Conservation (phyloP, 2,888 invertebrate genomes). For the Strigamia crassipes region DNA sequence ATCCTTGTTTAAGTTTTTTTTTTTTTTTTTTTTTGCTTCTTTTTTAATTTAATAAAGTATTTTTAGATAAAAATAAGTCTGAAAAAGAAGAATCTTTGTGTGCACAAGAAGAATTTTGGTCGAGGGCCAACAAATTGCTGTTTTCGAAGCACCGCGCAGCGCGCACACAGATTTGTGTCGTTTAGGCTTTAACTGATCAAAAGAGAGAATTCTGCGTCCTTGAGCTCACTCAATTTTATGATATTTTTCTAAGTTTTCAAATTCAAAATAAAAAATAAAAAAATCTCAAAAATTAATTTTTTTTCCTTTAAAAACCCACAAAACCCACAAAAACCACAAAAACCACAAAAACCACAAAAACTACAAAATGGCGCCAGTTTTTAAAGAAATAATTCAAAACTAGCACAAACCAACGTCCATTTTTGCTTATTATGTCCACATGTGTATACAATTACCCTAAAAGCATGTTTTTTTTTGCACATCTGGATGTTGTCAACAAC, state of each 20-base stretch:
- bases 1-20: neutral
- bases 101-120: neutral
- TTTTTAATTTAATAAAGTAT: neutral
- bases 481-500: neutral
- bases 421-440: no score
- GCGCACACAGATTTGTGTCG: neutral
- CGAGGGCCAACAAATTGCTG: neutral
- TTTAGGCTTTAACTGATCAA: conserved; percentile 8
- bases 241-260: neutral
- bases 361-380: neutral
- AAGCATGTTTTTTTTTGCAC: no score
- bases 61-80: neutral
- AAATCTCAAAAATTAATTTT: neutral
- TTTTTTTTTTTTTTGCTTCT: neutral
- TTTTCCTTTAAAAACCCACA: neutral
- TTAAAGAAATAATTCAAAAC: no score
- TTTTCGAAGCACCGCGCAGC: conserved; percentile 18
- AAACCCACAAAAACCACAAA: neutral
- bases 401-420: no score
- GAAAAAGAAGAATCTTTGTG: neutral
- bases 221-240: neutral
- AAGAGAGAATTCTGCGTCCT: neutral
- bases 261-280: neutral
- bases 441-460: no score
- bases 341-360: neutral